Conservation (phyloP, 1,140 invertebrate genomes). For the Drosophila santomea region DNA sequence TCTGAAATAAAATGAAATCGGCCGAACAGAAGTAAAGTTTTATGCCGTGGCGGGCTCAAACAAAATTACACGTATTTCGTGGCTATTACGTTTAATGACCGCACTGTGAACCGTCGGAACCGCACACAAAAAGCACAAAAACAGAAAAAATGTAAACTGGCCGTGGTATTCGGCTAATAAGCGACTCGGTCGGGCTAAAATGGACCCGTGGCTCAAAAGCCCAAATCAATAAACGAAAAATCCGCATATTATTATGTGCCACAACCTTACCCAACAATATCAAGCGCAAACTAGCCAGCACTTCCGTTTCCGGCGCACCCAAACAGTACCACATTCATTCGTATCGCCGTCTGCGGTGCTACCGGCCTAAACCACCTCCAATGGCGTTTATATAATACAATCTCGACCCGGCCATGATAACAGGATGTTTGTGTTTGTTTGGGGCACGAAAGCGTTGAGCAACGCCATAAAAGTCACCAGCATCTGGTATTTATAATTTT, state of each 20-base stretch:
- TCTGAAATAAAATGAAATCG: constrained; percentile 37
- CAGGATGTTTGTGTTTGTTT: constrained; percentile 63
- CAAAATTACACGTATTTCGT: constrained; percentile 72
- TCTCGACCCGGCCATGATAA: constrained; percentile 61
- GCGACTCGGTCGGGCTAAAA: constrained; percentile 37
- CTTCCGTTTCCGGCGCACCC: constrained; percentile 74
- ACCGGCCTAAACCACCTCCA: constrained; percentile 65
- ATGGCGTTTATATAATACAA: constrained; percentile 77
- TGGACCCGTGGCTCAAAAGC: constrained; percentile 26
- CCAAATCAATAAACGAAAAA: constrained; percentile 79
- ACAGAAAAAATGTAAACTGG: constrained; percentile 6
- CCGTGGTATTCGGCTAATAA: constrained; percentile 58
- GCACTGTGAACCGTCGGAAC: constrained; percentile 17
- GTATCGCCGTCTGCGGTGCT: constrained; percentile 50
- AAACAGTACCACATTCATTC: constrained; percentile 35
- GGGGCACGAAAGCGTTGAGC: constrained; percentile 5
- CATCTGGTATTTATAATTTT: constrained; percentile 45
- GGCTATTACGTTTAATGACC: constrained; percentile 76
- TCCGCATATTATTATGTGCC: constrained; percentile 65
- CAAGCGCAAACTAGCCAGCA: constrained; percentile 82
- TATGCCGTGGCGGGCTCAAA: constrained; percentile 52
- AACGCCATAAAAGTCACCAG: constrained; percentile 58
- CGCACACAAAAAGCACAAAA: neutral
- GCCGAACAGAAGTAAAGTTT: constrained; percentile 53
- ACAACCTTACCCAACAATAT: constrained; percentile 57